Base-by-base conservation (phyloP, 2,797 vertebrate genomes). In the Manis javanica region DNA sequence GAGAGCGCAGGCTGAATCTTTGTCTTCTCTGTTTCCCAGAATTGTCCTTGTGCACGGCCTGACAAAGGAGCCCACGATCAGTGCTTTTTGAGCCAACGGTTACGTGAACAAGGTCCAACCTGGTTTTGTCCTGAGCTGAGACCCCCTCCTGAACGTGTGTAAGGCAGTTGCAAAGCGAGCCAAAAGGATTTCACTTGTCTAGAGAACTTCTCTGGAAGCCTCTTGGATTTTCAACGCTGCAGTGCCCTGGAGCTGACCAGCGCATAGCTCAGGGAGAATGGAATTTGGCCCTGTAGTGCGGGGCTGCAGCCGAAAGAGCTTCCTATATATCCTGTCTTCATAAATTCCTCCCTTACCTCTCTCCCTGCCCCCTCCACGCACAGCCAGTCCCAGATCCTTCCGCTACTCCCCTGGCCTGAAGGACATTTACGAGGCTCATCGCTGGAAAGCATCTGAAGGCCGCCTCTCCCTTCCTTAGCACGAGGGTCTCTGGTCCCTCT, bases 351-450 rank as follows among this genome's bases (percentile, higher is more conserved):
- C 75, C 61, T 83, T 6, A 0, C 39, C 39, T 19, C 77, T 87
- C 83, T 46, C 13, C 51, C 55, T 26, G 18, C 57, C 81, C 11
- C 55, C 16, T 55, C 51, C 57, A 21, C 69, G 51, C 53, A 59
- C 55, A 49, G 31, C 55, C 26, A 64, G 74, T 19, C 84, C 84
- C 75, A 84, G 94, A 23, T 37, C 77, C 68, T 95, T 90, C 51
- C 69, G 87, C 42, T 21, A 8, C 75, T 78, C 75, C 79, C 87
- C 51, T 2, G 13, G 68, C 83, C 79, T 12, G 72, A 21, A 42
- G 78, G 94, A 90, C 89, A 15, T 96, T 97, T 95, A 95, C 34
- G 74, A 97, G 87, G 66, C 74, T 92, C 61, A 66, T 82, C 81
- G 7, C 31, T 1, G 24, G 71, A 72, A 51, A 78, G 71, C 63